phyloP scores from a whole-genome alignment of 2,113 vertebrate species.

The Pygoscelis adeliae region DNA sequence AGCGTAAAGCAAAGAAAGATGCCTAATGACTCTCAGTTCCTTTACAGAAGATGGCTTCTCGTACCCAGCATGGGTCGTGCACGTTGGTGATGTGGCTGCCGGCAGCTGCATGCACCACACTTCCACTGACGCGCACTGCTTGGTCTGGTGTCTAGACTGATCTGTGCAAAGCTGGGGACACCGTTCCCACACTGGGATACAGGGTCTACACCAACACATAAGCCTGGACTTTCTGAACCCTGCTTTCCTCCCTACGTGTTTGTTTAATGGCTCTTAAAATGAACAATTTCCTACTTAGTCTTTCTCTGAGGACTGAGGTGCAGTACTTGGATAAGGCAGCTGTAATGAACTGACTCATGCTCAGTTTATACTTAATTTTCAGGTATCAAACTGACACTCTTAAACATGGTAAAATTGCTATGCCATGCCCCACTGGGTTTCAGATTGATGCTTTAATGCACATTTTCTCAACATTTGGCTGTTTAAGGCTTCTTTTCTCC shows the following conservation, averaged over 20 bases:
- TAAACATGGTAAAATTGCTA: background rate
- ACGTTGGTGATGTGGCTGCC: rapidly evolving
- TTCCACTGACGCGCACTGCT: rapidly evolving
- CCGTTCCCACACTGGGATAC: background rate
- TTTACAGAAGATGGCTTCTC: background rate
- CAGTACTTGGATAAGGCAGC: background rate
- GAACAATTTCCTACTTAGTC: background rate
- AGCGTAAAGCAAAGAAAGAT: background rate
- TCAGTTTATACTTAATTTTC: background rate
- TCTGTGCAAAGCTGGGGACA: rapidly evolving
- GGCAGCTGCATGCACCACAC: rapidly evolving
- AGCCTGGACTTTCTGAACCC: background rate
- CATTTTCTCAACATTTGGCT: background rate
- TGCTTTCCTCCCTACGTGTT: rapidly evolving
- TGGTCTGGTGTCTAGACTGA: background rate
- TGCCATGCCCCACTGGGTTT: background rate
- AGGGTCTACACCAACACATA: background rate
- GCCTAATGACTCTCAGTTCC: background rate
- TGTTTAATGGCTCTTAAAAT: background rate
- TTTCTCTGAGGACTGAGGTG: background rate
- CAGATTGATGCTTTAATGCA: background rate
- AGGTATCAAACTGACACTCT: background rate
- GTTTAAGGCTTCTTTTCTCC: background rate
- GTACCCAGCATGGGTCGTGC: background rate
- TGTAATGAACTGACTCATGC: background rate